phyloP scores from a whole-genome alignment of 30 jellyfish, hydroid and myxozoan genomes.

The Aurelia aurita complex sp. Pacific region DNA sequence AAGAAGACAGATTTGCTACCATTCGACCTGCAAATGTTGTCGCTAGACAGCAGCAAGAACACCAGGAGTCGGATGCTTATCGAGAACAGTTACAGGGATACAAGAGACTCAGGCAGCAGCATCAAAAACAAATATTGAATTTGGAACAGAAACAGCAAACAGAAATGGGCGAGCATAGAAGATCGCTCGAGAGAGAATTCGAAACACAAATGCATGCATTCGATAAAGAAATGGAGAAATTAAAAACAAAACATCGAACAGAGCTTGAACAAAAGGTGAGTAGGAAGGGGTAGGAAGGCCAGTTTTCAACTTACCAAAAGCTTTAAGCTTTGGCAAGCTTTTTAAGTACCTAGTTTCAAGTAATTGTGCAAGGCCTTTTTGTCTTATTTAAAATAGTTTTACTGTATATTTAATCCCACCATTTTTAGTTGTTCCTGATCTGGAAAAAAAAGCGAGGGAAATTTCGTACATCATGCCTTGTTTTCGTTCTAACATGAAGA shows the following conservation, averaged over 20 bases:
- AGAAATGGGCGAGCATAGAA: conserved; percentile 94
- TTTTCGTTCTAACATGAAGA: too few relatives aligned
- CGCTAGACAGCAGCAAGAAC: conserved; percentile 98
- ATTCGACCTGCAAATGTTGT: conserved; percentile 98
- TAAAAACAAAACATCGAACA: conserved; percentile 81
- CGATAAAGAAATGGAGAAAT: conserved; percentile 96
- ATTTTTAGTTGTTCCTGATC: too few relatives aligned
- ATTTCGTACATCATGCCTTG: too few relatives aligned
- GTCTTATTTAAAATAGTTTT: too few relatives aligned
- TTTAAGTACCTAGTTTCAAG: too few relatives aligned
- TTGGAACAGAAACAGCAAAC: conserved; percentile 91
- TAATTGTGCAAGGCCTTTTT: too few relatives aligned
- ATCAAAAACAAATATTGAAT: conserved; percentile 83
- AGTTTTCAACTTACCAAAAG: too few relatives aligned
- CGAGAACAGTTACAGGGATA: conserved; percentile 98
- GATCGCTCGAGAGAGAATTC: conserved; percentile 90
- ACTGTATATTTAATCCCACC: too few relatives aligned
- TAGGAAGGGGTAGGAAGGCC: too few relatives aligned
- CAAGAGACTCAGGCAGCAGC: conserved; percentile 97
- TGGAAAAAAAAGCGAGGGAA: too few relatives aligned
- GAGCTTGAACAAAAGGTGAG: conserved; percentile 90
- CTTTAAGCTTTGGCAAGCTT: too few relatives aligned
- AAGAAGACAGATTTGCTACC: conserved; percentile 93
- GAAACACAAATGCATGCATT: conserved; percentile 98
- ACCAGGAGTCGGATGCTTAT: conserved; percentile 96